Conservation (phyloP, 2,113 vertebrate genomes). For the Spermophilus dauricus region DNA sequence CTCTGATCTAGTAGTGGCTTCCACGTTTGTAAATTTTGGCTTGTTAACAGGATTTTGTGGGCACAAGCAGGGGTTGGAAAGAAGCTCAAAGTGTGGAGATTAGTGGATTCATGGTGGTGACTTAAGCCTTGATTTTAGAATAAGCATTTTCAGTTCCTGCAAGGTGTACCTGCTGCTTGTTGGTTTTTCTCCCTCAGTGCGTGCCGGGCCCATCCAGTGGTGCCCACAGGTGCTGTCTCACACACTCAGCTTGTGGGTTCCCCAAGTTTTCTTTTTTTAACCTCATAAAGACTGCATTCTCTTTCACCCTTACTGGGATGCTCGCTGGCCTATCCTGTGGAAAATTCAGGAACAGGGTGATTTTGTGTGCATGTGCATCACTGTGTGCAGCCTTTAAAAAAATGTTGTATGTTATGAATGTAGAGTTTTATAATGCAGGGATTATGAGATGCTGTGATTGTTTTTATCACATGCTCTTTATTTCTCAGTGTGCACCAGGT, state of each 20-base stretch:
- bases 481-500: not conserved
- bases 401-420: not conserved
- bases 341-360: not conserved
- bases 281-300: not conserved
- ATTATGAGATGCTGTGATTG: not conserved
- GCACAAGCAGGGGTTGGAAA: not conserved
- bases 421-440: not conserved
- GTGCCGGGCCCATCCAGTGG: too few relatives aligned
- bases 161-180: too few relatives aligned
- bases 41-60: not conserved
- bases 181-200: not conserved
- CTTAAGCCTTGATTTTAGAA: conserved; percentile 36
- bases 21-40: not conserved
- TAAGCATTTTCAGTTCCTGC: not conserved
- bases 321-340: not conserved
- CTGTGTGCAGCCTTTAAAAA: not conserved
- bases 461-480: not conserved
- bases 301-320: not conserved
- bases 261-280: not conserved
- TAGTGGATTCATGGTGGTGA: not conserved
- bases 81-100: not conserved
- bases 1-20: not conserved
- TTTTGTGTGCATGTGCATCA: not conserved
- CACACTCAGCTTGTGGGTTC: not conserved
- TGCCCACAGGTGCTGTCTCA: too few relatives aligned